Conservation (phyloP, 2,888 invertebrate genomes). For the Drosophila mimetica region DNA sequence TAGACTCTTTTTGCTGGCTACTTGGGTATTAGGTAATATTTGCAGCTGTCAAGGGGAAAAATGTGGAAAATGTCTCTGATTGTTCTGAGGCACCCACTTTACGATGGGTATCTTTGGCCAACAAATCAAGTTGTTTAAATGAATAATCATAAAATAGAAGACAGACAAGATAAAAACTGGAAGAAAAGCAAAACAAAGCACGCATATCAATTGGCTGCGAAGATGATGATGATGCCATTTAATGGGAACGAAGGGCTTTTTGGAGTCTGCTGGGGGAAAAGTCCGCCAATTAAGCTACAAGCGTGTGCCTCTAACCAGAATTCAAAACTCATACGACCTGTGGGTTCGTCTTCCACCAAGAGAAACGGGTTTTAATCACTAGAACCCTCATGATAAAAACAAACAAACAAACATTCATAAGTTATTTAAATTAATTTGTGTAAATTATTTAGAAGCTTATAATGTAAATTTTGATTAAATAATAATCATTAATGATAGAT, state of each 20-base stretch:
- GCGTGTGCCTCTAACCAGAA: conserved; percentile 1
- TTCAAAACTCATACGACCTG: conserved; percentile 12
- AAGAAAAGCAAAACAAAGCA: conserved; percentile 11
- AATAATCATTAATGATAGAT: background rate
- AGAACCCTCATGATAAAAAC: background rate
- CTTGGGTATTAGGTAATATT: conserved; percentile 7
- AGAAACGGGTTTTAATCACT: conserved; percentile 7
- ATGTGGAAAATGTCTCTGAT: conserved; percentile 9
- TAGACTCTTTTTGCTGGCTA: conserved; percentile 5
- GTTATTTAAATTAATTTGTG: background rate
- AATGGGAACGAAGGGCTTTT: conserved; percentile 2
- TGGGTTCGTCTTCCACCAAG: background rate
- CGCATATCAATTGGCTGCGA: conserved; percentile 53
- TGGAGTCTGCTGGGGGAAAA: background rate
- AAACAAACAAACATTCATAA: background rate
- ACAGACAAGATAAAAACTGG: conserved; percentile 29
- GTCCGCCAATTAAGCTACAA: conserved; percentile 16
- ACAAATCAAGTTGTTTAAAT: conserved; percentile 45
- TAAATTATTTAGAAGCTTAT: background rate
- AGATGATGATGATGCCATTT: conserved; percentile 9
- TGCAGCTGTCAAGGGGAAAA: conserved; percentile 12
- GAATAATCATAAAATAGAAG: conserved; percentile 30
- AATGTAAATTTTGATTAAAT: background rate
- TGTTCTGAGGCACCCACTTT: conserved; percentile 20
- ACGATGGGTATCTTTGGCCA: conserved; percentile 13